These are phyloP conservation scores for Erinaceus europaeus DNA, from an alignment of 2,113 vertebrate species.

Conservation along the genomic window DNA sequence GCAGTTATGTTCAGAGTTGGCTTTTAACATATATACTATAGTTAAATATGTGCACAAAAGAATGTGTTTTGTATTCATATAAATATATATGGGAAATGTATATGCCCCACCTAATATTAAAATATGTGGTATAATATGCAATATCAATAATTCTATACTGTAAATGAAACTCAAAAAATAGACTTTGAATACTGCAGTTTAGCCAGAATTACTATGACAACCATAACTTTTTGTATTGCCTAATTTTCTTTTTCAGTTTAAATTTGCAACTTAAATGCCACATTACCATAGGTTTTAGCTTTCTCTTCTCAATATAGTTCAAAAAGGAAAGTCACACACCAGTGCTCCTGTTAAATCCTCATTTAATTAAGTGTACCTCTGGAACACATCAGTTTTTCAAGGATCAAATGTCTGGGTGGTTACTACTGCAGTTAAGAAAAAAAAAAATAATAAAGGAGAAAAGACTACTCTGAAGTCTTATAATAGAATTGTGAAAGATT, in stretches of 20 bases:
- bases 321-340: constrained; percentile 49
- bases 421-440: neutral
- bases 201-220: constrained; percentile 64
- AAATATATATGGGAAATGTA: constrained; percentile 13
- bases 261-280: constrained; percentile 71
- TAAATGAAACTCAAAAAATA: constrained; percentile 34
- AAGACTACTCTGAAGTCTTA: neutral
- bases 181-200: neutral
- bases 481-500: neutral
- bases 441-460: neutral
- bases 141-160: neutral
- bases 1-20: neutral
- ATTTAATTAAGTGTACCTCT: constrained; percentile 52
- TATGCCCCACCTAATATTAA: neutral
- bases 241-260: constrained; percentile 49
- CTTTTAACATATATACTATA: constrained; percentile 3
- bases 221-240: constrained; percentile 55
- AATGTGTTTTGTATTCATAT: constrained; percentile 20
- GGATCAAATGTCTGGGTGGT: constrained; percentile 5
- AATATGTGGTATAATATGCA: neutral
- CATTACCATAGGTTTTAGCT: constrained; percentile 66
- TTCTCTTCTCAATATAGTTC: constrained; percentile 37
- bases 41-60: neutral
- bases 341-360: constrained; percentile 38
- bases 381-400: constrained; percentile 7